phyloP scores from a whole-genome alignment of 2,113 vertebrate genomes.

The Phoenicopterus ruber region DNA sequence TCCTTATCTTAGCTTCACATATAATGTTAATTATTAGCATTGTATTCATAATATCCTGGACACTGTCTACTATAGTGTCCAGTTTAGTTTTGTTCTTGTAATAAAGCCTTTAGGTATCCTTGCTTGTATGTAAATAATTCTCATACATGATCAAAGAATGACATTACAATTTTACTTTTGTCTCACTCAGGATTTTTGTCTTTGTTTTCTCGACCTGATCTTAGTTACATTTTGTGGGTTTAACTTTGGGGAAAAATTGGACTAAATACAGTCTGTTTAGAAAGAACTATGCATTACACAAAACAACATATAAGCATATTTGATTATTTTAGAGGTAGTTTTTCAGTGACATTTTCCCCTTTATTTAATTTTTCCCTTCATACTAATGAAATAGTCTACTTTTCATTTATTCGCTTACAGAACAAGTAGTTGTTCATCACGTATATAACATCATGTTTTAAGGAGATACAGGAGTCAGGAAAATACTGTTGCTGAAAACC shows the following conservation, averaged over 20 bases:
- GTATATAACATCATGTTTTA: neutral
- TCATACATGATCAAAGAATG: neutral
- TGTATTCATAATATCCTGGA: neutral
- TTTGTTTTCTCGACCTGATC: neutral
- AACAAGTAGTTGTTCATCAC: neutral
- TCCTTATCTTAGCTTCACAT: neutral
- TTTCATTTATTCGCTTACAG: neutral
- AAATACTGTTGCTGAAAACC: neutral
- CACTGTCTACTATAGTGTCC: neutral
- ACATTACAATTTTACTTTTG: neutral
- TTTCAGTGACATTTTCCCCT: neutral
- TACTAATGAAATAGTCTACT: neutral
- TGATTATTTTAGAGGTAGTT: neutral
- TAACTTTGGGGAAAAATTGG: neutral
- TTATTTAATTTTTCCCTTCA: neutral
- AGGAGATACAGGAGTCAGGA: neutral
- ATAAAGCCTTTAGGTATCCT: neutral
- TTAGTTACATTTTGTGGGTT: neutral
- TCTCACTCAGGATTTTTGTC: neutral
- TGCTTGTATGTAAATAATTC: neutral
- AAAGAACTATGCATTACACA: neutral
- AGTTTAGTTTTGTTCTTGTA: neutral
- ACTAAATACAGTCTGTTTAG: neutral
- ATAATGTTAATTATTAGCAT: neutral
- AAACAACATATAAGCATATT: neutral